Conservation (phyloP, 1,140 invertebrate genomes). For the Plectrocnemia conspersa region DNA sequence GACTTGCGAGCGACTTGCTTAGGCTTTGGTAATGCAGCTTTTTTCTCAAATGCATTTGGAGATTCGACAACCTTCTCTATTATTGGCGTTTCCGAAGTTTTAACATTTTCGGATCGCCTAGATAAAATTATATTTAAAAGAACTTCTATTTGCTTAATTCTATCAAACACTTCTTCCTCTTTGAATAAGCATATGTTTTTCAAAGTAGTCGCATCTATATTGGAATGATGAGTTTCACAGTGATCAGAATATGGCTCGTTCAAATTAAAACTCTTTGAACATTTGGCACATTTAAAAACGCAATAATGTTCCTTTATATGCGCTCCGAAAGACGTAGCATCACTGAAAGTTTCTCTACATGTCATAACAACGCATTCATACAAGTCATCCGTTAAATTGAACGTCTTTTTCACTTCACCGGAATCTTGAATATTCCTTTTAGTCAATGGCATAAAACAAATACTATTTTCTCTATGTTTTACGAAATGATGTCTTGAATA, state of each 20-base stretch:
- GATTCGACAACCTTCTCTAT: too few species aligned
- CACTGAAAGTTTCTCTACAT: background rate
- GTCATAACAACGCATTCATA: slow-evolving; percentile 6
- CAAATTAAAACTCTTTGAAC: slow-evolving; percentile 5
- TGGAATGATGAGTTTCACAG: background rate
- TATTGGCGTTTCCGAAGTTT: too few species aligned
- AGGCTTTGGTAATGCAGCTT: too few species aligned
- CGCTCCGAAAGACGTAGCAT: background rate
- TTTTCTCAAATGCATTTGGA: too few species aligned
- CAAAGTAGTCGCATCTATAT: too few species aligned
- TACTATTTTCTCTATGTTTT: background rate
- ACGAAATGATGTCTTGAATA: background rate
- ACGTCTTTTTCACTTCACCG: slow-evolving; percentile 5
- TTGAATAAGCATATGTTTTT: too few species aligned
- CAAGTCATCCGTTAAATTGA: background rate
- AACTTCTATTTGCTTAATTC: too few species aligned
- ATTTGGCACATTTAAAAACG: slow-evolving; percentile 6
- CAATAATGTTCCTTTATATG: slow-evolving; percentile 11
- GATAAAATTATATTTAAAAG: too few species aligned
- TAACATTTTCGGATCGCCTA: too few species aligned
- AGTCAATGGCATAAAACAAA: slow-evolving; percentile 5
- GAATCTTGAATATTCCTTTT: slow-evolving; percentile 1
- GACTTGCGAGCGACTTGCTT: too few species aligned
- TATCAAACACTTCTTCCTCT: too few species aligned
- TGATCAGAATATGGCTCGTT: slow-evolving; percentile 1